Base-by-base conservation (phyloP, 2,888 invertebrate species). In the Proisotoma minuta region DNA sequence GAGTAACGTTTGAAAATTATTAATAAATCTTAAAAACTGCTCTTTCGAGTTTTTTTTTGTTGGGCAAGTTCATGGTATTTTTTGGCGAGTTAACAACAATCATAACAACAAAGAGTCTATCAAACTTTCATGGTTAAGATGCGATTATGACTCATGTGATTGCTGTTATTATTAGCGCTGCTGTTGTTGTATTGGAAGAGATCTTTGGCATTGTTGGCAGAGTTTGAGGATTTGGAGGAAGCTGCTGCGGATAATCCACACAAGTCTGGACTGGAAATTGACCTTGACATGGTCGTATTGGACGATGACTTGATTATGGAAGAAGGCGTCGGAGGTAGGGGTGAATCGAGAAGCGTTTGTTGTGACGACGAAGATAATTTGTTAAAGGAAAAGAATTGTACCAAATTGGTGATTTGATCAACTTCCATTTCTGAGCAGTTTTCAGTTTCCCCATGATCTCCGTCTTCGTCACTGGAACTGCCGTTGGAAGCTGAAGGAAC, bases 351-450 rank as follows among this genome's bases (percentile, higher is more conserved):
- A 34, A 10, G 34, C 8, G 15, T 15, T 10, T 34, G 43, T 43
- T 43, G 43, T n/a, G 15, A 20, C 10, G 10, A n/a, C 5, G 43
- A 4, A 18, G 15, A 20, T 12, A 4, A 5, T 47, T 56, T 65
- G 18, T 62, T 66, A 74, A 83, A 83, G 75, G 82, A 82, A 76
- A 83, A 82, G 73, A 82, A 82, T 54, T 83, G 82, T 68, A 83
- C 83, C 66, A 83, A 75, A 63, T 82, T 82, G 43, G 83, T 83
- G 68, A 84, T 82, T 68, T 82, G 78, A 75, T 83, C 83, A 70
- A 83, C 82, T 76, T 82, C 82, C 82, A 82, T 82, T n/a, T n/a
- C n/a, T n/a, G n/a, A n/a, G 40, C 58, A 62, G 27, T 47, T 53
- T 18, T 62, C 59, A 22, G 57, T 57, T 22, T 67, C 66, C 15